phyloP scores from a whole-genome alignment of 2,888 invertebrate species.

The Callimorpha dominula region DNA sequence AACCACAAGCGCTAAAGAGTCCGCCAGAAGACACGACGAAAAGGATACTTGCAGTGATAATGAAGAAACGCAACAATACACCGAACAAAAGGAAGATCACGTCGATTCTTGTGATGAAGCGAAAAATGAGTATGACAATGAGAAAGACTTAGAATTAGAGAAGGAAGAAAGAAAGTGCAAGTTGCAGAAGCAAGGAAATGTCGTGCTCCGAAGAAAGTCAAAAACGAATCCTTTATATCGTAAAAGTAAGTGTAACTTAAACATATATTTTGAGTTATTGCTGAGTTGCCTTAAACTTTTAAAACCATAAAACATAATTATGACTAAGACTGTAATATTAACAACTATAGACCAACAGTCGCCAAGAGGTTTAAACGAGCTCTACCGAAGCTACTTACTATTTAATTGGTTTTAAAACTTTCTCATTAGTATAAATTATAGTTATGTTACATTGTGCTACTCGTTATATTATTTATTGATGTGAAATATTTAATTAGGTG shows the following conservation, averaged over 20 bases:
- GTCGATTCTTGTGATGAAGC: slow-evolving; percentile 75
- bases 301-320: neutral
- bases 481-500: slow-evolving; percentile 68
- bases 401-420: neutral
- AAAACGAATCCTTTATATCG: slow-evolving; percentile 89
- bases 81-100: slow-evolving; percentile 57
- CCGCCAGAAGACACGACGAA: slow-evolving; percentile 90
- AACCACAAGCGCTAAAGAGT: slow-evolving; percentile 89
- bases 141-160: slow-evolving; percentile 68
- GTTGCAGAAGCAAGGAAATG: slow-evolving; percentile 83
- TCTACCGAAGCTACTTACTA: neutral
- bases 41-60: slow-evolving; percentile 91
- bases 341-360: too few species aligned
- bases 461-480: neutral
- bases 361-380: too few species aligned
- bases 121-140: slow-evolving; percentile 72
- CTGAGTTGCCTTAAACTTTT: neutral
- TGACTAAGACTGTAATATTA: too few species aligned
- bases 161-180: slow-evolving; percentile 61
- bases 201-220: slow-evolving; percentile 88
- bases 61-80: slow-evolving; percentile 73
- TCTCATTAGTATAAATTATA: neutral
- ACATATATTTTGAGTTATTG: neutral
- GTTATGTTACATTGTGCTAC: neutral
- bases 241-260: slow-evolving; percentile 85